Percentiles rank a stretch among this genome's conserved stretches.
phyloP scores from a whole-genome alignment of 2,113 vertebrate genomes.

The Jacana jacana region DNA sequence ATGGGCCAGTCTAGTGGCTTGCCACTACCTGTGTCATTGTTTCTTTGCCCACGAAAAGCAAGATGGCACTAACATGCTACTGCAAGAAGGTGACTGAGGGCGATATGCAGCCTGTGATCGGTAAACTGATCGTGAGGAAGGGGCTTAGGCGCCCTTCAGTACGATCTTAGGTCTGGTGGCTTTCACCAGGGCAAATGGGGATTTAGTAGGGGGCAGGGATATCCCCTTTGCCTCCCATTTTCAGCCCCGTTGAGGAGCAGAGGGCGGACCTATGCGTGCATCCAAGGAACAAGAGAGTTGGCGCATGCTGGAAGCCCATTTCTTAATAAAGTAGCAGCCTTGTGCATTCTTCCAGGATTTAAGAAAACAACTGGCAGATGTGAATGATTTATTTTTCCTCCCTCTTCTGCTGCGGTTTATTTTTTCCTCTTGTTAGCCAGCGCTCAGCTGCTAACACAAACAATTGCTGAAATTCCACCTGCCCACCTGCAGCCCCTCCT shows the following conservation, averaged over 20 bases:
- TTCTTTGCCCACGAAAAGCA: not conserved
- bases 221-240: not conserved
- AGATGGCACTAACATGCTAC: not conserved
- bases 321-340: not conserved
- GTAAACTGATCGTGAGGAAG: not conserved
- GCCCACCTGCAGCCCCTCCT: conserved; percentile 33
- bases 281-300: not conserved
- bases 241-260: not conserved
- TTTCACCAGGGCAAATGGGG: not conserved
- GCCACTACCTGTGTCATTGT: not conserved
- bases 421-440: conserved; percentile 30
- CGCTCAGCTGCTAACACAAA: conserved; percentile 28
- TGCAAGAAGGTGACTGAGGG: not conserved
- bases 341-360: not conserved
- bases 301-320: not conserved
- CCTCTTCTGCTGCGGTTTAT: conserved; percentile 15
- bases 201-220: not conserved
- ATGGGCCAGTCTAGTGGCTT: fast-evolving
- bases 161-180: not conserved
- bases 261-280: not conserved
- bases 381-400: conserved; percentile 33
- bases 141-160: not conserved
- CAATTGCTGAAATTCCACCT: conserved; percentile 35
- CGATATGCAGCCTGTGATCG: fast-evolving
- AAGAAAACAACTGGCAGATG: conserved; percentile 41